A percentile compares a stretch with the other conserved stretches of the same genome.
Conservation (phyloP, 2,113 vertebrate genomes). For the Sisor rabdophorus region DNA sequence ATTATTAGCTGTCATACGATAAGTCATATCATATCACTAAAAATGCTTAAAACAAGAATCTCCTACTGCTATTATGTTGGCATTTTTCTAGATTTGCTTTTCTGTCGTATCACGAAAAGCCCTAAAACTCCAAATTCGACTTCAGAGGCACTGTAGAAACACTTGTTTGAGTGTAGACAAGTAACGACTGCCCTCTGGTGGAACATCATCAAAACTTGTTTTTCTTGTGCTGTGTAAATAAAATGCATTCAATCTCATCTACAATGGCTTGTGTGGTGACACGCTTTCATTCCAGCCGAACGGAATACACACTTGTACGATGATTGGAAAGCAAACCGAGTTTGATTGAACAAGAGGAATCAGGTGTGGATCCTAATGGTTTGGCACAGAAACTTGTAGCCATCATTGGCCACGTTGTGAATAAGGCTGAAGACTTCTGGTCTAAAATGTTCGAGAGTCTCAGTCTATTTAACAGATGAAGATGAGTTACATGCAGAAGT, state of each 20-base stretch:
- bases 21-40: too few species aligned
- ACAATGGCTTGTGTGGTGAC: neutral
- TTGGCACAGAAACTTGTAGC: neutral
- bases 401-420: neutral
- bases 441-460: neutral
- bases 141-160: neutral
- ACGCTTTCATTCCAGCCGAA: neutral
- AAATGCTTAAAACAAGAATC: neutral
- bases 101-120: neutral
- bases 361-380: neutral
- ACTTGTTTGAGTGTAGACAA: neutral
- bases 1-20: neutral
- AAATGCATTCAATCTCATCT: neutral
- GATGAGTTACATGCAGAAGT: neutral
- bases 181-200: slow-evolving; percentile 46
- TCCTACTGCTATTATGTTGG: neutral
- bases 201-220: neutral
- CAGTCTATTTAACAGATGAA: neutral
- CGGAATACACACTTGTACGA: neutral
- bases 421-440: neutral
- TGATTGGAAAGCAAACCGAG: neutral
- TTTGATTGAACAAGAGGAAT: neutral
- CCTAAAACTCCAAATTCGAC: neutral
- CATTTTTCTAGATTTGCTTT: neutral
- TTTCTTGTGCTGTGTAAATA: too few species aligned